Evolutionary conservation across 37 sponge, comb jelly and placozoan species (phyloP), one percentile per base, ranked within the genome.

Genomic region (Chondrilla cf. caribensis): DNA sequence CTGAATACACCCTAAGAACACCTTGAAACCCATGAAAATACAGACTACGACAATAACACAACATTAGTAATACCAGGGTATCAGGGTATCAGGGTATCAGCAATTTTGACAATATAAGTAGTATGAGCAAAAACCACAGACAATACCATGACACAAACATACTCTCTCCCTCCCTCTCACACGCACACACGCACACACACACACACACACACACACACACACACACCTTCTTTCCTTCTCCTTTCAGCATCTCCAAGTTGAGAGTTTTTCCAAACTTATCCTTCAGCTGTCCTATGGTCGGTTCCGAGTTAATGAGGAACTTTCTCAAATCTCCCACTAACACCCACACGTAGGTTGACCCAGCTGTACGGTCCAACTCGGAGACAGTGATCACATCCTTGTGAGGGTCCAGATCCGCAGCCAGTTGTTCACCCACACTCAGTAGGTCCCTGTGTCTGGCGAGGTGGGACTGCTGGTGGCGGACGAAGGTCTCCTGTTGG

Each of bases 171-270:
- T 19, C 39, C 9, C 73, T 8, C 29, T 31, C 32, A 26, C 68
- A 67, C 68, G 29, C 68, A 67, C 28, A 26, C 32, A 67, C 32
- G 3, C 68, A 67, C 28, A 67, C 32, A 67, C 68, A 25, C 68
- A 67, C 68, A 67, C 64, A 67, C 68, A 67, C 77, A 76, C 77
- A 76, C 77, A 76, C 77, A 38, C 77, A 76, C 77, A 76, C 77
- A 76, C 42, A 38, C 44, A 76, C 42, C 32, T 38, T 21, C 11
- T 11, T 47, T 47, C 51, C 51, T 36, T 44, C 79, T 57, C 19
- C n/a, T 58, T 73, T 73, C n/a, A 73, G 41, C 24, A 21, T 41
- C 21, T 43, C 38, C 21, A 73, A 39, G 24, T 73, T 43, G 21
- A 73, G 41, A 2, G 38, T 18, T 39, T 73, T 73, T 37, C 41